Evolutionary conservation across 2,797 vertebrate genomes (phyloP), one percentile per base, ranked within the genome.

Genomic region (Gambusia yucatana): DNA sequence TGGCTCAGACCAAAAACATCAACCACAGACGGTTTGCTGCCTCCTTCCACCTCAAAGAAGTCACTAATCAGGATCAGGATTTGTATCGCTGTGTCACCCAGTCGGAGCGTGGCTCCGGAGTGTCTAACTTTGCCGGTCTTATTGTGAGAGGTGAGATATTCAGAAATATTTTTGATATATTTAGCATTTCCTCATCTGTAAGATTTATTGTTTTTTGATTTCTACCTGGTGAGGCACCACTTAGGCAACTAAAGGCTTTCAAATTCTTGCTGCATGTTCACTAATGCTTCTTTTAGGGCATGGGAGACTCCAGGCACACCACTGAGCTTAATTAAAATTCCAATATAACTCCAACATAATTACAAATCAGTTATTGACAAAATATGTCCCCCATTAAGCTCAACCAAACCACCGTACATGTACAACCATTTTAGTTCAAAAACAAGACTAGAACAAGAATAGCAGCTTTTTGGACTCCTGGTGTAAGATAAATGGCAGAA

Each of bases 11-110:
- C 61, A 99, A 99, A 92, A 99, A 98, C 93, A 99, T 99, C 91
- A 99, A 98, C 94, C 98, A 99, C 91, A 95, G 98, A 94, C 96
- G 98, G 84, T 99, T 99, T 85, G 98, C 98, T 3, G 98, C 98
- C 80, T 97, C 98, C 28, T 99, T 99, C 91, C 96, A 96, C 79
- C 96, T 99, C 85, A 97, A 97, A 80, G 97, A 99, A 90, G 98
- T 99, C 90, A 97, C 96, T 76, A 98, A 95, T 95, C 96, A 97
- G 0, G 98, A 98, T 86, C 97, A 98, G 85, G 98, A 99, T 92
- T 94, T 98, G 84, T 99, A 99, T 81, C 97, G 98, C 85, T 99
- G 98, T 25, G 97, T 99, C 86, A 99, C 98, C 85, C 98, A 99
- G 78, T 99, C 98, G 44, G 97, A 98, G 74, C 96, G 97, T 36